These are phyloP conservation scores for Netelia fuscicornis DNA, from an alignment of 2,888 invertebrate species.

Conservation along the genomic window DNA sequence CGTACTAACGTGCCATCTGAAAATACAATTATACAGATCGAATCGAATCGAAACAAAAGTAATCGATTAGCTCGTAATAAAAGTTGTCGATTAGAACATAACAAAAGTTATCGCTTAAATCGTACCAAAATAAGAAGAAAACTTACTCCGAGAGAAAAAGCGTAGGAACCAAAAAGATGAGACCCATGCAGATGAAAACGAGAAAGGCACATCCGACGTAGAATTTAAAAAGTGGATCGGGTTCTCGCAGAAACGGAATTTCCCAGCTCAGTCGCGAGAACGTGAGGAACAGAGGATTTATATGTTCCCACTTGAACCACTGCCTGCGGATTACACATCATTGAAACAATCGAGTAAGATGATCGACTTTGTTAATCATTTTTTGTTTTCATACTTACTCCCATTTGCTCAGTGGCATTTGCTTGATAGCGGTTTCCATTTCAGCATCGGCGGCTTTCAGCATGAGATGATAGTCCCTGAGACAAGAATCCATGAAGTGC, in stretches of 20 bases:
- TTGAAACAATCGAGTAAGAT: conserved; percentile 2
- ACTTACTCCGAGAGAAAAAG: conserved; percentile 87
- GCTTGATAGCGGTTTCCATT: conserved; percentile 92
- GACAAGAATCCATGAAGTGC: conserved; percentile 89
- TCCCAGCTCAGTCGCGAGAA: conserved; percentile 90
- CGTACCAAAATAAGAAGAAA: not conserved
- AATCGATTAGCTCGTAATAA: not conserved
- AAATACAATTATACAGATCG: conserved; percentile 55
- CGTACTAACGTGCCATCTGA: conserved; percentile 85
- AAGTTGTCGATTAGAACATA: not conserved
- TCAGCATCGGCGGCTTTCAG: conserved; percentile 90
- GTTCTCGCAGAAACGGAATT: conserved; percentile 89
- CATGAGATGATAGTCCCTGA: conserved; percentile 89
- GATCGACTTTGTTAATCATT: not conserved
- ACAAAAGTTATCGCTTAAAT: not conserved
- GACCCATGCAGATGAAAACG: conserved; percentile 86
- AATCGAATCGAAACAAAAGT: not conserved
- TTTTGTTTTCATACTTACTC: conserved; percentile 86
- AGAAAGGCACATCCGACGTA: conserved; percentile 88
- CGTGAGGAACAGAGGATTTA: conserved; percentile 88
- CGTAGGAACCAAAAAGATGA: conserved; percentile 87
- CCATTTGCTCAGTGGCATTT: conserved; percentile 93
- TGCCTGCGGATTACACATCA: conserved; percentile 86
- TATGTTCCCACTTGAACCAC: conserved; percentile 87
- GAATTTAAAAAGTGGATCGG: conserved; percentile 95